A percentile compares a stretch with the other conserved stretches of the same genome.
Evolutionary conservation across 2,888 invertebrate genomes (phyloP).

Genomic region (Mesorhabditis sp.): DNA sequence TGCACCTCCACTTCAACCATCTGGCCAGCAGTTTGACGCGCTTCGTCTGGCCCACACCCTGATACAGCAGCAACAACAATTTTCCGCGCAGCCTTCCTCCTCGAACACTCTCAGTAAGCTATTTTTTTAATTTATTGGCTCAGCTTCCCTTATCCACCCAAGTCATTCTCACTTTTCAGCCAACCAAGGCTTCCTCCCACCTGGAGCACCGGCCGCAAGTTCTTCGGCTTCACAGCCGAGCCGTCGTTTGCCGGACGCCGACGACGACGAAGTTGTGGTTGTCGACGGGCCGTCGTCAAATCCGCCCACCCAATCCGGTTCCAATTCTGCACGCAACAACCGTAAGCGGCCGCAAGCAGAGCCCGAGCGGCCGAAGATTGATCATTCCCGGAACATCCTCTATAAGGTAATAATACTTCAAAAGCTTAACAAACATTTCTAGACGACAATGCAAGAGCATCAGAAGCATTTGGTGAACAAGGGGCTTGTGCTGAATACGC

Average conservation of each 20-base stretch:
- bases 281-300: neutral
- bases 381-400: neutral
- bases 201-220: too few species aligned
- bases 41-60: too few species aligned
- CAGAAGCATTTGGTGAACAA: slow-evolving; percentile 25
- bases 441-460: slow-evolving; percentile 42
- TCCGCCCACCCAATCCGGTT: neutral
- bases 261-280: neutral
- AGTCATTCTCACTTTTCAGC: too few species aligned
- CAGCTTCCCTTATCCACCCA: too few species aligned
- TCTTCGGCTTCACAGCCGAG: neutral
- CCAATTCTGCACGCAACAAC: too few species aligned
- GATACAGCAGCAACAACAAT: too few species aligned
- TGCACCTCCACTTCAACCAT: too few species aligned
- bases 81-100: too few species aligned
- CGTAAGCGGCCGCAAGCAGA: neutral
- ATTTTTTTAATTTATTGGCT: too few species aligned
- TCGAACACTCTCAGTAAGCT: too few species aligned
- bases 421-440: slow-evolving; percentile 9
- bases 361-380: neutral
- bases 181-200: too few species aligned
- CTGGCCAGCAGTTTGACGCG: too few species aligned
- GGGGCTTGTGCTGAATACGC: slow-evolving; percentile 26
- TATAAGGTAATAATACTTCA: neutral
- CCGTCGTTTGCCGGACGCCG: neutral